Percentiles rank a stretch among this genome's conserved stretches.
Conservation (phyloP, 2,888 invertebrate genomes). For the Oithona nana region DNA sequence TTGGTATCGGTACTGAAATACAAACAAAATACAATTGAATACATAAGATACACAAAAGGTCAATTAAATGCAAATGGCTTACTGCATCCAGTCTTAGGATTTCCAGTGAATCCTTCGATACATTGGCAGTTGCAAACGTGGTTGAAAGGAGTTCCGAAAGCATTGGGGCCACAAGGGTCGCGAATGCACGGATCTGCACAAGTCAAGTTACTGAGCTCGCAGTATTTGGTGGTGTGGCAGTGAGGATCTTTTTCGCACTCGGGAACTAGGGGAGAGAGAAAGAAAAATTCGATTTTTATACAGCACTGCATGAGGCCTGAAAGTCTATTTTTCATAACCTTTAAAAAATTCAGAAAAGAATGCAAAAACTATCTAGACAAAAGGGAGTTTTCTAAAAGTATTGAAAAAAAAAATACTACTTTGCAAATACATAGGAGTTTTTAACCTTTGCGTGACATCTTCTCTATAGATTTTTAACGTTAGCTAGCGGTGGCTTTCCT, state of each 20-base stretch:
- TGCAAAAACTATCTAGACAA: too few species aligned
- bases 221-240: constrained; percentile 54
- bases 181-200: constrained; percentile 60
- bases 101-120: constrained; percentile 51
- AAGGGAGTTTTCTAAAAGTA: too few species aligned
- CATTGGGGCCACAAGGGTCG: constrained; percentile 52
- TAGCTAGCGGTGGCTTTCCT: too few species aligned
- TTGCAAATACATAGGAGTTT: too few species aligned
- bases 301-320: too few species aligned
- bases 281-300: too few species aligned
- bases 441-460: too few species aligned
- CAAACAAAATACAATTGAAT: background rate
- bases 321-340: too few species aligned
- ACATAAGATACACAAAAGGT: constrained; percentile 2
- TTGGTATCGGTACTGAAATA: constrained; percentile 18
- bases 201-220: constrained; percentile 44
- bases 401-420: too few species aligned
- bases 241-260: constrained; percentile 31
- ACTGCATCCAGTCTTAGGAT: constrained; percentile 52
- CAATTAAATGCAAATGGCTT: constrained; percentile 25
- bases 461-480: too few species aligned
- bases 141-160: constrained; percentile 53
- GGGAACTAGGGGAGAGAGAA: constrained; percentile 22
- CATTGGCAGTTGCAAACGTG: constrained; percentile 60
- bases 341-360: too few species aligned